These are phyloP conservation scores for Strigamia maritima DNA, from an alignment of 2,888 invertebrate genomes.

Conservation along the genomic window DNA sequence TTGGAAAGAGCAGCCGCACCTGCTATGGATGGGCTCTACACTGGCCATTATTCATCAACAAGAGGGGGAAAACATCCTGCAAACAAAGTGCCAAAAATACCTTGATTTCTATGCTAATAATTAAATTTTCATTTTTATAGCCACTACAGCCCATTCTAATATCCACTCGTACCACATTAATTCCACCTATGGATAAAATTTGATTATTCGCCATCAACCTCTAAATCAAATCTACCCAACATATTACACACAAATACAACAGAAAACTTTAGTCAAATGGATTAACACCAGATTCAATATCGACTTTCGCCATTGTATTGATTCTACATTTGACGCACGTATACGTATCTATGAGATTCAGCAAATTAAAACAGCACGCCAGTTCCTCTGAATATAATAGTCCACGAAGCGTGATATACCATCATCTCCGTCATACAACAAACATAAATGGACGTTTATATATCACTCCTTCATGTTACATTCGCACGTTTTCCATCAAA, in stretches of 20 bases:
- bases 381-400: not conserved
- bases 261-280: not conserved
- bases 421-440: not conserved
- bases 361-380: slow-evolving; percentile 5
- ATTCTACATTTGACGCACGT: not conserved
- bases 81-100: slow-evolving; percentile 5
- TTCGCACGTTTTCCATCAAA: not conserved
- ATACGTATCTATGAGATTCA: not conserved
- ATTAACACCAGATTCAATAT: slow-evolving; percentile 17
- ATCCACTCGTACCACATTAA: not conserved
- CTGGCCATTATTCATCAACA: slow-evolving; percentile 27
- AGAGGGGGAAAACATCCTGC: not conserved
- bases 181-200: not conserved
- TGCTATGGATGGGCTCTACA: slow-evolving; percentile 24
- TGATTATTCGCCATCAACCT: slow-evolving; percentile 15
- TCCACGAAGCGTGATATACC: not conserved
- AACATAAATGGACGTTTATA: not conserved
- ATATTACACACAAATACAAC: not conserved
- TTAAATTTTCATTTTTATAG: slow-evolving; percentile 40
- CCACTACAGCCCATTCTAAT: not conserved
- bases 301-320: not conserved
- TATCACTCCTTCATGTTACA: not conserved
- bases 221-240: not conserved
- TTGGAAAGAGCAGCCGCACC: slow-evolving; percentile 20
- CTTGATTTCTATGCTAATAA: slow-evolving; percentile 40